These are phyloP conservation scores for Drosophila demipolita DNA, from an alignment of 2,888 invertebrate species.

Conservation along the genomic window DNA sequence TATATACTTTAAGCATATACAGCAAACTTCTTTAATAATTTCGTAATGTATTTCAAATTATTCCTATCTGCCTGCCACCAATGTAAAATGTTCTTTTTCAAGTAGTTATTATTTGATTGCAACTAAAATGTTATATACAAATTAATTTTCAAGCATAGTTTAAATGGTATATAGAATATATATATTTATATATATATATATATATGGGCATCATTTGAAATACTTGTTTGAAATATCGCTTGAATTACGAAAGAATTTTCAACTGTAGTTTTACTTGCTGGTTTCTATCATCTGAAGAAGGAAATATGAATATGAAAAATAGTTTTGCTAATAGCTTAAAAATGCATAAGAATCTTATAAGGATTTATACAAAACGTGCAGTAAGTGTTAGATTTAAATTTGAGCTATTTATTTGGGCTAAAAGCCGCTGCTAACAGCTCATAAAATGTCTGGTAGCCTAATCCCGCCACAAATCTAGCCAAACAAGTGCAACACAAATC, in stretches of 20 bases:
- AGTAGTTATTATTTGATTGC: too few relatives aligned
- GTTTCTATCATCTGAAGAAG: not conserved
- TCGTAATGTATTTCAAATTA: too few relatives aligned
- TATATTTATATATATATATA: not conserved
- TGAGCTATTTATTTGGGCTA: constrained; percentile 27
- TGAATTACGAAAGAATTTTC: not conserved
- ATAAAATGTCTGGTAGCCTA: constrained; percentile 3
- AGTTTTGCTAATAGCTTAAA: not conserved
- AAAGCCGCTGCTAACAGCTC: constrained; percentile 9
- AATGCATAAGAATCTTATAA: not conserved
- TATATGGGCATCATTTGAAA: not conserved
- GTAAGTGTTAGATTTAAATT: not conserved
- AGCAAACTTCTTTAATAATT: too few relatives aligned
- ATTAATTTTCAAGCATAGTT: too few relatives aligned
- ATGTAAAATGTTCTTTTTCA: too few relatives aligned
- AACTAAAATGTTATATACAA: too few relatives aligned
- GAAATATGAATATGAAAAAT: not conserved
- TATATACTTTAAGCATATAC: too few relatives aligned
- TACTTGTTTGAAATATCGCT: not conserved
- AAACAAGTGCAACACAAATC: constrained; percentile 32
- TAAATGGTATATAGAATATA: too few relatives aligned
- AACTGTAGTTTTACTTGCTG: not conserved
- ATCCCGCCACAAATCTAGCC: constrained; percentile 25
- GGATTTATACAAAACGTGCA: too few relatives aligned
- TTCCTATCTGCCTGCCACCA: too few relatives aligned